Conservation (phyloP, 1,140 invertebrate species). For the Drosophila kohkoa region DNA sequence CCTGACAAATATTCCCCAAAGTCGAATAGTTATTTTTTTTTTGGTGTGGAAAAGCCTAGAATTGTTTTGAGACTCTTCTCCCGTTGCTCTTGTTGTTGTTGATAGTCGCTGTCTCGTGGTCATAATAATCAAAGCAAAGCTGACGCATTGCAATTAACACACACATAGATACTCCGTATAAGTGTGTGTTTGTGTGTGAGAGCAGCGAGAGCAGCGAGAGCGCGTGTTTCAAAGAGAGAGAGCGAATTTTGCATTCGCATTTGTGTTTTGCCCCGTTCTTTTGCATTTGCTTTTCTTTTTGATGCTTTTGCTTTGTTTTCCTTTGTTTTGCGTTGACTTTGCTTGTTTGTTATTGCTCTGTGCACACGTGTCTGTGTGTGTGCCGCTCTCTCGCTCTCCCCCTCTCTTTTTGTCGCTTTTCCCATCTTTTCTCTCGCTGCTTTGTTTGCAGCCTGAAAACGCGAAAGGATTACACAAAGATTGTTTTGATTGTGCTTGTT, state of each 20-base stretch:
- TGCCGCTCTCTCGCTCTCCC: slow-evolving; percentile 1
- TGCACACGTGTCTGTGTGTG: slow-evolving; percentile 16
- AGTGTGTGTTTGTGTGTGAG: no score
- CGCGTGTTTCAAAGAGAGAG: not conserved
- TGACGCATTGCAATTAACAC: slow-evolving; percentile 51
- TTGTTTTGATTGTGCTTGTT: no score
- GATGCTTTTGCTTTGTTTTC: slow-evolving; percentile 26
- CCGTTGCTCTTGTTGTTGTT: slow-evolving; percentile 8
- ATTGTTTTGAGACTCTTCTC: slow-evolving; percentile 5
- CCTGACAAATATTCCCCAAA: not conserved
- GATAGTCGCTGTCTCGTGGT: slow-evolving; percentile 36
- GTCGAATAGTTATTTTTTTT: not conserved
- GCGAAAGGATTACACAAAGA: slow-evolving; percentile 13
- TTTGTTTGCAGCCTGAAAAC: slow-evolving; percentile 3
- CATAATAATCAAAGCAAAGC: slow-evolving; percentile 33
- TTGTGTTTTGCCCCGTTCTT: slow-evolving; percentile 16
- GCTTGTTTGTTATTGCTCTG: slow-evolving; percentile 46
- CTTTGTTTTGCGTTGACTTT: slow-evolving; percentile 40
- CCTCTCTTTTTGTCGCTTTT: slow-evolving; percentile 2
- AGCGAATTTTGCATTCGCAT: slow-evolving; percentile 35
- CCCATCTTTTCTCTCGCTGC: slow-evolving; percentile 9
- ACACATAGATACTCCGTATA: slow-evolving; percentile 24
- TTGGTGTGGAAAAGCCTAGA: not conserved
- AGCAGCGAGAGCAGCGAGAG: not conserved
- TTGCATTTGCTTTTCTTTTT: not conserved